Conservation (phyloP, 2,113 vertebrate genomes). For the Rynchops niger region DNA sequence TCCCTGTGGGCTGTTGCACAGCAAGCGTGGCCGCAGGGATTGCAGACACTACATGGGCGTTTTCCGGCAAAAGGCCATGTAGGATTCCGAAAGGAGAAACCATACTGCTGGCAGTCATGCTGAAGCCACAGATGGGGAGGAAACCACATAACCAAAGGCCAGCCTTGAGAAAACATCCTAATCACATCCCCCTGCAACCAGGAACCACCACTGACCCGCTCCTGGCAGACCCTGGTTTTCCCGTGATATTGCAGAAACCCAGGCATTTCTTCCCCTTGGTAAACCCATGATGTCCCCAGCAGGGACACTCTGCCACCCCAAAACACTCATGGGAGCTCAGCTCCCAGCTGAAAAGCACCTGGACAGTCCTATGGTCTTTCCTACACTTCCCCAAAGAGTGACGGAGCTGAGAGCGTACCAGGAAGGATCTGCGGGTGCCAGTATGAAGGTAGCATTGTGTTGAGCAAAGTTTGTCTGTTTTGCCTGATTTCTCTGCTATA, state of each 20-base stretch:
- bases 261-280: background rate
- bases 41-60: background rate
- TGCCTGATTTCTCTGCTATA: background rate
- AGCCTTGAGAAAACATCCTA: conserved; percentile 5
- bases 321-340: background rate
- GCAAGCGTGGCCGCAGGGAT: accelerated
- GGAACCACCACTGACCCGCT: background rate
- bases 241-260: accelerated
- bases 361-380: background rate
- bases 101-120: background rate
- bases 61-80: background rate
- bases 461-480: background rate
- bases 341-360: background rate
- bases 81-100: background rate
- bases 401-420: background rate
- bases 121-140: background rate
- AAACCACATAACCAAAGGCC: background rate
- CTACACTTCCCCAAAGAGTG: background rate
- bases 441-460: background rate
- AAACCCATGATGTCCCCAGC: background rate
- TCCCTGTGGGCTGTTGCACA: background rate
- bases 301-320: background rate
- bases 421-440: background rate
- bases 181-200: background rate
- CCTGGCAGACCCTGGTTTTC: background rate